These are phyloP conservation scores for Crepidodera aurea DNA, from an alignment of 2,888 invertebrate genomes.

Conservation along the genomic window DNA sequence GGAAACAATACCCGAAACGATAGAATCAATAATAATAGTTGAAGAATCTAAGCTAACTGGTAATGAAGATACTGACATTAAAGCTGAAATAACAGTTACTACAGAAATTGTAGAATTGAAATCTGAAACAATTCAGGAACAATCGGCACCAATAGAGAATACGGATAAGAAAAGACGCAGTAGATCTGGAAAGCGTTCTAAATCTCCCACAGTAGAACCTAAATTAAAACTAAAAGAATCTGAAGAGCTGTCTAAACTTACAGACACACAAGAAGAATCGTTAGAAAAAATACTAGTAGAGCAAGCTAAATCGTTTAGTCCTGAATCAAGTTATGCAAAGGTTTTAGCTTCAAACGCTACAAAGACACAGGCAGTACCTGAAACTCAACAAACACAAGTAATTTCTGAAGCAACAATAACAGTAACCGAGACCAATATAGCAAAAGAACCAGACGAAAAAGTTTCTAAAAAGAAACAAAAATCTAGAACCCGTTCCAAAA, in stretches of 20 bases:
- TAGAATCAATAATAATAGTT: background rate
- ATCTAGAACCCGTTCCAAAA: background rate
- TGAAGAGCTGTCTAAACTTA: too few relatives aligned
- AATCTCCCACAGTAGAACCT: background rate
- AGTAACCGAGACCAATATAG: background rate
- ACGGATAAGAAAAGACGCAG: background rate
- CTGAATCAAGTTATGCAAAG: background rate
- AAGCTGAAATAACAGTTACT: too few relatives aligned
- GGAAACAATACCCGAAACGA: background rate
- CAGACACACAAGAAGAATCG: background rate
- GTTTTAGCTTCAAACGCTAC: background rate
- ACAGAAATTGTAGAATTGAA: background rate
- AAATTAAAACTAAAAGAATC: background rate
- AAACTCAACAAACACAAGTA: background rate
- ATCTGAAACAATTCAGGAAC: background rate
- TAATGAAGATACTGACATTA: too few relatives aligned
- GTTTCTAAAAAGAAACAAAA: background rate
- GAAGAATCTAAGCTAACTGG: background rate
- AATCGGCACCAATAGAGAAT: background rate
- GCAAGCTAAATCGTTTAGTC: too few relatives aligned
- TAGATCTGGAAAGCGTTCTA: conserved; percentile 7
- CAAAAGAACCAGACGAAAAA: background rate
- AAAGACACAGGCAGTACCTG: background rate
- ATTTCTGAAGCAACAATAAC: background rate
- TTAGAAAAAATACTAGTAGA: too few relatives aligned